A percentile compares a stretch with the other conserved stretches of the same genome.
Evolutionary conservation across 2,888 invertebrate genomes (phyloP).

Genomic region (Agrotis ipsilon): DNA sequence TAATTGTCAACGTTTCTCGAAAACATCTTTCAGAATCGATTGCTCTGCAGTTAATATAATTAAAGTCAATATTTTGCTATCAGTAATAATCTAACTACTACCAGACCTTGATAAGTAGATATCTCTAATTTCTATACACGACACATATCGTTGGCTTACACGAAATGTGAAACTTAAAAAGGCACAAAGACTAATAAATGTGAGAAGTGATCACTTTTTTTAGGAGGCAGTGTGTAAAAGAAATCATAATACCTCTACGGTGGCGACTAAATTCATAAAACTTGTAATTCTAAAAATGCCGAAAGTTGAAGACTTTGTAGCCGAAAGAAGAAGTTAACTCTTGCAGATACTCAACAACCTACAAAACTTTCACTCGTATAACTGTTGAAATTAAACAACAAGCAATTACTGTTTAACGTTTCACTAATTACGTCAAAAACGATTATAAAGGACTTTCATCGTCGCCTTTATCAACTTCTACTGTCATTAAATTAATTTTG

Average conservation of each 20-base stretch:
- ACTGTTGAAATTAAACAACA: conserved; percentile 36
- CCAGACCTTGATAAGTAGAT: no score
- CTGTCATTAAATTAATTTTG: conserved; percentile 24
- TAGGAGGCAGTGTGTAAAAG: no score
- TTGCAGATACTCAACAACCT: not conserved
- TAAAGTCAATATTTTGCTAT: conserved; percentile 28
- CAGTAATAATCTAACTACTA: conserved; percentile 19
- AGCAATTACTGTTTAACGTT: conserved; percentile 28
- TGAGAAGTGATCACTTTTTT: no score
- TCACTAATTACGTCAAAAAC: conserved; percentile 40
- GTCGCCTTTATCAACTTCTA: conserved; percentile 18
- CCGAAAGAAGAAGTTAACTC: not conserved
- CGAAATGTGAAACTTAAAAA: no score
- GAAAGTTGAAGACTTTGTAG: not conserved
- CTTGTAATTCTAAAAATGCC: no score
- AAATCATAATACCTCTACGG: no score
- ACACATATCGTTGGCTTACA: no score
- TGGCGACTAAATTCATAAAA: no score
- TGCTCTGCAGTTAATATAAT: conserved; percentile 44
- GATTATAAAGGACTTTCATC: conserved; percentile 29
- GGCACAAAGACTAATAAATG: no score
- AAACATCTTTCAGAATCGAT: conserved; percentile 42
- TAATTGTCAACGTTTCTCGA: conserved; percentile 40
- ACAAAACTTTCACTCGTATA: conserved; percentile 8
- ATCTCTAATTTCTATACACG: no score